Conservation (phyloP, 2,888 invertebrate species). For the Blastobasis lacticolella region DNA sequence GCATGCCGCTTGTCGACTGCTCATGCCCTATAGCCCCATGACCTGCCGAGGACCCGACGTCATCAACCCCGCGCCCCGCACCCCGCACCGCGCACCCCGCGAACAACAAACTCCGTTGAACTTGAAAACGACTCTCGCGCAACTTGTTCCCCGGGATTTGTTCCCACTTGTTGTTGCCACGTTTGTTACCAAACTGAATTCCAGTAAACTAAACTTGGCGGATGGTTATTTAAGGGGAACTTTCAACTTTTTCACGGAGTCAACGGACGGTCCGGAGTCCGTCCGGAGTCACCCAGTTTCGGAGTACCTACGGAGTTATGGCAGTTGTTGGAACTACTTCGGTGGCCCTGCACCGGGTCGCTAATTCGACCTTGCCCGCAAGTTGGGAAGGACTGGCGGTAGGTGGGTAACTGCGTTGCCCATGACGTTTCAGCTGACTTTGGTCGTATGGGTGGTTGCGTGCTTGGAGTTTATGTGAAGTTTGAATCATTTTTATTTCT, state of each 20-base stretch:
- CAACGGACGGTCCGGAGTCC: constrained; percentile 49
- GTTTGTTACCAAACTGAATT: constrained; percentile 73
- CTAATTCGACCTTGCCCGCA: constrained; percentile 69
- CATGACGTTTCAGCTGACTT: no score
- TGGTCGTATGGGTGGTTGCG: constrained; percentile 21
- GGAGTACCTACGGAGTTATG: constrained; percentile 70
- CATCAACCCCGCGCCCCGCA: background rate
- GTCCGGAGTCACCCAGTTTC: constrained; percentile 70
- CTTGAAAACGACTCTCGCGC: constrained; percentile 72
- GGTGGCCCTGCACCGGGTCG: constrained; percentile 60
- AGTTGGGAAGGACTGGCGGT: constrained; percentile 33
- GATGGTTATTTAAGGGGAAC: constrained; percentile 69
- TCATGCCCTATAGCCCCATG: background rate
- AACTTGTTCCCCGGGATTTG: constrained; percentile 61
- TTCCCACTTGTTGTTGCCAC: constrained; percentile 69
- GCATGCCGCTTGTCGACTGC: no score
- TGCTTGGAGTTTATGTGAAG: constrained; percentile 20
- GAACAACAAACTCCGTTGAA: constrained; percentile 47
- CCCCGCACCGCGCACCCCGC: constrained; percentile 23
- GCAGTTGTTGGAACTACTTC: constrained; percentile 73
- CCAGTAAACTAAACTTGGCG: constrained; percentile 73
- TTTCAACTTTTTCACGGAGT: constrained; percentile 74
- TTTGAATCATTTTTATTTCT: constrained; percentile 11
- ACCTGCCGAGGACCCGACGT: constrained; percentile 6
- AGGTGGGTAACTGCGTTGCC: constrained; percentile 20